A percentile compares a stretch with the other conserved stretches of the same genome.
These are phyloP conservation scores for Automeris io DNA, from an alignment of 2,888 invertebrate species.

Conservation along the genomic window DNA sequence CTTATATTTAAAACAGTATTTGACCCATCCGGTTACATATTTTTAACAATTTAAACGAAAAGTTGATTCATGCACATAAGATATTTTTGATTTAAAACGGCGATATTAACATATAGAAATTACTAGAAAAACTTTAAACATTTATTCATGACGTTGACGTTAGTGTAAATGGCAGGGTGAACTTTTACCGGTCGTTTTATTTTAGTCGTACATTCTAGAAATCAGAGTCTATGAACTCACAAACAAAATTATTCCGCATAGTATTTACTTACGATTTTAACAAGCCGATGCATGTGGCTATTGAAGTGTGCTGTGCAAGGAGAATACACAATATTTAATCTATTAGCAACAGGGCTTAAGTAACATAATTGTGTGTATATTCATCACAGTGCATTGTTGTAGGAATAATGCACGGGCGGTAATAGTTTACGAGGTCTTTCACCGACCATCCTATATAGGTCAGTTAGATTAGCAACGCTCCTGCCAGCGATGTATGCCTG, in stretches of 20 bases:
- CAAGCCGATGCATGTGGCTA: conserved; percentile 5
- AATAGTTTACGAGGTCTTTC: conserved; percentile 76
- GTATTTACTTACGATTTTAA: conserved; percentile 23
- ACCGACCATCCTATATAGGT: conserved; percentile 70
- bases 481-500: conserved; percentile 22
- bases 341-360: conserved; percentile 36
- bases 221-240: conserved; percentile 52
- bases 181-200: too few species aligned
- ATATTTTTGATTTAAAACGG: too few species aligned
- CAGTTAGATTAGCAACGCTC: conserved; percentile 72
- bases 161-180: too few species aligned
- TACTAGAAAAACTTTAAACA: too few species aligned
- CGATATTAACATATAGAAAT: too few species aligned
- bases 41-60: too few species aligned
- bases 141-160: too few species aligned
- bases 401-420: conserved; percentile 66
- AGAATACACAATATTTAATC: conserved; percentile 38
- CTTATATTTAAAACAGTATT: too few species aligned
- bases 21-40: too few species aligned
- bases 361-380: conserved; percentile 40
- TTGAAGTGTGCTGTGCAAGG: conserved; percentile 15
- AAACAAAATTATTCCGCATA: conserved; percentile 63
- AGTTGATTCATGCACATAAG: too few species aligned
- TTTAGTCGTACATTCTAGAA: conserved; percentile 38
- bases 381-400: conserved; percentile 50